Evolutionary conservation across 2,888 invertebrate genomes (phyloP).

Genomic region (Hyppa rectilinea): DNA sequence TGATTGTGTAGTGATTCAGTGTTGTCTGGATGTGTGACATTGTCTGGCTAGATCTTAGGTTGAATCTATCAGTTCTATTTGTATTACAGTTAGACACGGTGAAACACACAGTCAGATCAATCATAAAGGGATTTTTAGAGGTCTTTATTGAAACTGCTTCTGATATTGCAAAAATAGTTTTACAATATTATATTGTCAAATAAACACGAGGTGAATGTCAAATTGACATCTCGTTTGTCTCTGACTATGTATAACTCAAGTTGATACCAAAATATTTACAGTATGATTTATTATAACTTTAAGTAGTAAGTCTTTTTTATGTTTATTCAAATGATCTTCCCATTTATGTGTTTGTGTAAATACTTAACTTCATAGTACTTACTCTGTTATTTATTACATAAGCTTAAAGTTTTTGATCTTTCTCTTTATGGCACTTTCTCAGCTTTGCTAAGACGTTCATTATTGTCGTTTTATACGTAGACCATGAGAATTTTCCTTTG

Average conservation of each 20-base stretch:
- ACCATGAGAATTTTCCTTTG: not conserved
- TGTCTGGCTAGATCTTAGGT: constrained; percentile 35
- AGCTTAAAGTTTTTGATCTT: constrained; percentile 7
- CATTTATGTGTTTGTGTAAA: constrained; percentile 15
- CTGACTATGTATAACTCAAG: not conserved
- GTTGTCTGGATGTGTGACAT: constrained; percentile 32
- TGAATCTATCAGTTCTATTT: constrained; percentile 41
- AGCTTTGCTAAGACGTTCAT: not conserved
- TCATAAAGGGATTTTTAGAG: not conserved
- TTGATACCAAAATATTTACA: not conserved
- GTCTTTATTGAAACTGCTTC: not conserved
- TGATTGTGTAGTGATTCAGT: constrained; percentile 26
- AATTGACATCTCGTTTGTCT: constrained; percentile 9
- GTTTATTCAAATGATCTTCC: constrained; percentile 30
- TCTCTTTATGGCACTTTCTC: constrained; percentile 2
- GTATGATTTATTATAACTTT: constrained; percentile 13
- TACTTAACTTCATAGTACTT: constrained; percentile 15
- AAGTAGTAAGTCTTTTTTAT: constrained; percentile 18
- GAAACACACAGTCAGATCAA: not conserved
- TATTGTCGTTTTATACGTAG: not conserved
- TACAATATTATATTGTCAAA: constrained; percentile 8
- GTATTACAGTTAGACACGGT: not conserved
- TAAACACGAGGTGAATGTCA: constrained; percentile 1
- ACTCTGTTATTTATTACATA: constrained; percentile 20
- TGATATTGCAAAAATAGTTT: not conserved